These are phyloP conservation scores for Beroe ovata DNA, from an alignment of 37 sponge, comb jelly and placozoan species.

Conservation along the genomic window DNA sequence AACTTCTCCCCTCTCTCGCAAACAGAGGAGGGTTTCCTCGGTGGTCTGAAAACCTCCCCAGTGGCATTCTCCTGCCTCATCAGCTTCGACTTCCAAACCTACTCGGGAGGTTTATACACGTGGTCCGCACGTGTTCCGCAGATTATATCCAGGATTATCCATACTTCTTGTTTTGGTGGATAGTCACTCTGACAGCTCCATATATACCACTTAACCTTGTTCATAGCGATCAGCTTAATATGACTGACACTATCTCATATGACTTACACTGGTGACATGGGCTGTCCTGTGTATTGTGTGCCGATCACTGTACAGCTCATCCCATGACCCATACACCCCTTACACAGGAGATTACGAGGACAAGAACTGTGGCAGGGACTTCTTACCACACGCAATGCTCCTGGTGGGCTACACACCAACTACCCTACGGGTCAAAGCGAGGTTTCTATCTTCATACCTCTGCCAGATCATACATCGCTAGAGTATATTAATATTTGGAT, in stretches of 20 bases:
- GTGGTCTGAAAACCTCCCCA: not conserved
- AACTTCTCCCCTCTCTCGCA: not conserved
- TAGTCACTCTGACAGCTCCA: not conserved
- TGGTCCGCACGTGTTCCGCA: too few relatives aligned
- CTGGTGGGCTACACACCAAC: slow-evolving; percentile 54
- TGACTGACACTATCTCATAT: too few relatives aligned
- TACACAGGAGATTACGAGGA: slow-evolving; percentile 18
- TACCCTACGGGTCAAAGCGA: slow-evolving; percentile 21
- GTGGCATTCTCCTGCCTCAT: slow-evolving; percentile 21
- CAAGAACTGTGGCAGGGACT: not conserved
- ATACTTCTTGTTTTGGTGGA: not conserved
- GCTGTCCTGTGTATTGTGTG: too few relatives aligned
- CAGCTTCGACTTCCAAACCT: not conserved
- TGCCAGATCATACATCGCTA: too few relatives aligned
- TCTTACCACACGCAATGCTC: slow-evolving; percentile 16
- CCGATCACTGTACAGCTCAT: too few relatives aligned
- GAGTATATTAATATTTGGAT: too few relatives aligned
- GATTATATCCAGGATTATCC: not conserved
- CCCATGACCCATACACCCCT: too few relatives aligned
- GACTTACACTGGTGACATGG: too few relatives aligned
- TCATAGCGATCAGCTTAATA: too few relatives aligned
- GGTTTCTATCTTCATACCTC: too few relatives aligned
- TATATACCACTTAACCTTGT: not conserved
- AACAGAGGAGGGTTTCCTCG: not conserved
- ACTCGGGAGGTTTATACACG: slow-evolving; percentile 58